phyloP scores from a whole-genome alignment of 2,888 invertebrate species.

The Sinelater perroti region DNA sequence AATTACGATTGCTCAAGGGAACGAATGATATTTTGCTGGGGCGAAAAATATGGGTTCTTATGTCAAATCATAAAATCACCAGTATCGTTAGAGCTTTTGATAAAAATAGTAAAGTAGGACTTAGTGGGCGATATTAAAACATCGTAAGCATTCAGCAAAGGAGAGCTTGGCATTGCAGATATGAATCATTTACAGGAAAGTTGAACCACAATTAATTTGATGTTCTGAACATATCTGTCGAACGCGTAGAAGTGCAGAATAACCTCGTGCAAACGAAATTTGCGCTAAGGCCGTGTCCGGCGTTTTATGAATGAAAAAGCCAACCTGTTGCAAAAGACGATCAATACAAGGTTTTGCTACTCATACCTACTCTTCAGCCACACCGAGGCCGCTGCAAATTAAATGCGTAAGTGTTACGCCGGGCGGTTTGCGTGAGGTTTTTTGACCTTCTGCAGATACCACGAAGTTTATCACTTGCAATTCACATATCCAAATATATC shows the following conservation, averaged over 20 bases:
- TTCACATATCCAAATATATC: slow-evolving; percentile 22
- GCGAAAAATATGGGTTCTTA: slow-evolving; percentile 24
- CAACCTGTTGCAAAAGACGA: slow-evolving; percentile 36
- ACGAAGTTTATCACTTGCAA: slow-evolving; percentile 13
- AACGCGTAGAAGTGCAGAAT: slow-evolving; percentile 11
- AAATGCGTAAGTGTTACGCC: not conserved
- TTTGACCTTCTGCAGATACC: not conserved
- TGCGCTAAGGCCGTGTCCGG: slow-evolving; percentile 5
- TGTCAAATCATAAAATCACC: slow-evolving; percentile 27
- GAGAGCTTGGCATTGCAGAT: slow-evolving; percentile 5
- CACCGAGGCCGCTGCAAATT: slow-evolving; percentile 5
- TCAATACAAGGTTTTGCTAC: slow-evolving; percentile 28
- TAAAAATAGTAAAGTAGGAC: slow-evolving; percentile 27
- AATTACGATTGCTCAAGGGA: slow-evolving; percentile 15
- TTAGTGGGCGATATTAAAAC: slow-evolving; percentile 29
- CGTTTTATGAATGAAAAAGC: slow-evolving; percentile 28
- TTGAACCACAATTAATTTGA: slow-evolving; percentile 8
- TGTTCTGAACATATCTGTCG: slow-evolving; percentile 13
- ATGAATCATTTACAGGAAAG: not conserved
- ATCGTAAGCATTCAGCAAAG: slow-evolving; percentile 26
- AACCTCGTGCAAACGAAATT: slow-evolving; percentile 23
- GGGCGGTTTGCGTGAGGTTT: slow-evolving; percentile 1
- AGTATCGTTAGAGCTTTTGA: slow-evolving; percentile 35
- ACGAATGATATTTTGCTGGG: slow-evolving; percentile 9
- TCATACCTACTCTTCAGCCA: slow-evolving; percentile 7